Evolutionary conservation across 2,888 invertebrate genomes (phyloP), one percentile per base, ranked within the genome.

Genomic region (Napeogenes sylphis): DNA sequence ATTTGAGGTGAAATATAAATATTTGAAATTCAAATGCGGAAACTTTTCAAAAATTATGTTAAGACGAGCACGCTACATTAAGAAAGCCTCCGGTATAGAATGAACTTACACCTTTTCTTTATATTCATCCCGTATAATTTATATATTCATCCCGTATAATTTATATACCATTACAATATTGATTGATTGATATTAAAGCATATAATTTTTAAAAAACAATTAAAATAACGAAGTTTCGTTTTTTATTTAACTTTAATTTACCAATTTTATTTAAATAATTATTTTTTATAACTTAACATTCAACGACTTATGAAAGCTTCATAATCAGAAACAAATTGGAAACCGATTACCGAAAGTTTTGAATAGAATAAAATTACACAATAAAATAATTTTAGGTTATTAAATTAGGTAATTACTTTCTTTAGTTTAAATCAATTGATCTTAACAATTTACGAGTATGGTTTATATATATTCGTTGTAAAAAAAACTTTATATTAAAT

Each of bases 11-110:
- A 68, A 69, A 71, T 71, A 70, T 70, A 70, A 69, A 65, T 69
- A 71, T 74, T 71, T 74, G 68, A 72, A 74, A 70, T 73, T 71
- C 68, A 74, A 73, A 74, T 74, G 67, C 13, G 63, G 47, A 45
- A 66, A 64, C 64, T 66, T 67, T 64, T 62, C 70, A 70, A 70
- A 72, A 72, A 71, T 70, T 72, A 73, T 73, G 72, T 71, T 70
- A 72, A 73, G 70, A 70, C 51, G 30, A 51, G 51, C 51, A 30
- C 8, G 30, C 51, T 69, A 69, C 71, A 69, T 66, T 66, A 57
- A 63, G 57, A 45, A 56, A 55, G 56, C 55, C 55, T 47, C 57
- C 64, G 55, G 30, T 56, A 45, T 54, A 21, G 21, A 14, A 21
- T 21, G 45, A 58, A 13, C 55, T 65, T 45, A 68, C 61, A 67